Conservation (phyloP, 2,797 vertebrate genomes). For the Sphenopsis melanotis region DNA sequence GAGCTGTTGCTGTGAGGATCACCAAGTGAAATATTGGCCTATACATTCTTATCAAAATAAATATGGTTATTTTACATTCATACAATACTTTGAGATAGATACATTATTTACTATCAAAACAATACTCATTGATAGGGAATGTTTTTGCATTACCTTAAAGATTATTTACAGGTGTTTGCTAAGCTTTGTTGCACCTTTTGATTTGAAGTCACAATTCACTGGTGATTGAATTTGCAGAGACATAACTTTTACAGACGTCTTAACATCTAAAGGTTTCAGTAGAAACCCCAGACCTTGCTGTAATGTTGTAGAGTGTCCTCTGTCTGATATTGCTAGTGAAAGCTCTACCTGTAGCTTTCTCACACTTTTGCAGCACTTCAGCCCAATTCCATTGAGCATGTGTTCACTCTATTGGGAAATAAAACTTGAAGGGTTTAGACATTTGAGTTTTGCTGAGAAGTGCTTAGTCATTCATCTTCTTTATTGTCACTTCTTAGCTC, state of each 20-base stretch:
- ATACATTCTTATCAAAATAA: not conserved
- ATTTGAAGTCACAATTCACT: not conserved
- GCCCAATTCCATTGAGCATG: not conserved
- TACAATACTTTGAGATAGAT: not conserved
- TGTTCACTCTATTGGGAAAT: not conserved
- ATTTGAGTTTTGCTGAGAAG: not conserved
- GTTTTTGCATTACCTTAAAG: not conserved
- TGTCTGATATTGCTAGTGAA: not conserved
- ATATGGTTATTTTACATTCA: not conserved
- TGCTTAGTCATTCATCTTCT: not conserved
- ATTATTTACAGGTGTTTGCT: not conserved
- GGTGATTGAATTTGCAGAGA: not conserved
- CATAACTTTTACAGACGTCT: rapidly evolving
- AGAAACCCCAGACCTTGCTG: not conserved
- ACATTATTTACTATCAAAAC: not conserved
- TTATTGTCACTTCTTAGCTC: not conserved
- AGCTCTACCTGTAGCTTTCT: not conserved
- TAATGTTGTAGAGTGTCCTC: not conserved
- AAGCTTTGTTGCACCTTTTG: not conserved
- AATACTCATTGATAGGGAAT: not conserved
- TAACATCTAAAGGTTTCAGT: not conserved
- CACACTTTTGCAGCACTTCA: not conserved
- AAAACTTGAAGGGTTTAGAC: not conserved
- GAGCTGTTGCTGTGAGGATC: not conserved
- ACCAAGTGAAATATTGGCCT: not conserved